Conservation (phyloP, 2,888 invertebrate genomes). For the Odontomyia ornata region DNA sequence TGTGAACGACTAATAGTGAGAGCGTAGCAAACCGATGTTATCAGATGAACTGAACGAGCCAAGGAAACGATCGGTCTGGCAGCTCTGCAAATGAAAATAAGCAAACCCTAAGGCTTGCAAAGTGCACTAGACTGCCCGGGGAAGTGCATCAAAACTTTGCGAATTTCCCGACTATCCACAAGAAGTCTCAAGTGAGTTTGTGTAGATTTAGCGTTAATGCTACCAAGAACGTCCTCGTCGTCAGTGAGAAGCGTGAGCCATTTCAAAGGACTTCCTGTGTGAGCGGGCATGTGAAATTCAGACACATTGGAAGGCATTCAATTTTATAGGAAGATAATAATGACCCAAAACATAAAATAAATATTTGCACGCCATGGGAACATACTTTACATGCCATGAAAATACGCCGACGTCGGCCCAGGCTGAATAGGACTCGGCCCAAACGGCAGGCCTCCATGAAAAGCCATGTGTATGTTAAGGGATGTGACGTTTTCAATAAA, state of each 20-base stretch:
- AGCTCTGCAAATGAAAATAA: background rate
- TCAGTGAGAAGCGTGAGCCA: background rate
- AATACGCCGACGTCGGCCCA: background rate
- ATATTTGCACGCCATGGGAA: conserved; percentile 12
- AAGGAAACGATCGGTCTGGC: background rate
- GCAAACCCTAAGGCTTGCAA: background rate
- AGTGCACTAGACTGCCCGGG: background rate
- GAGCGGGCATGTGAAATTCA: conserved; percentile 9
- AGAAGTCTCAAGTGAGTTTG: no score
- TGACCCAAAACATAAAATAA: conserved; percentile 15
- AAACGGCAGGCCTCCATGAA: background rate
- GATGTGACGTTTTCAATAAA: conserved; percentile 10
- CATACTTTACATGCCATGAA: conserved; percentile 3
- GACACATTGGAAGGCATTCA: conserved; percentile 16
- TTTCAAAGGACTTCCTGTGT: conserved; percentile 20
- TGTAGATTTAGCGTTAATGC: background rate
- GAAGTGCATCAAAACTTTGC: background rate
- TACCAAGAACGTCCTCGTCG: background rate
- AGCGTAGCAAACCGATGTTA: background rate
- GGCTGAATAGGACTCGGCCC: background rate
- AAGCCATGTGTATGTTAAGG: background rate
- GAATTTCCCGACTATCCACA: background rate
- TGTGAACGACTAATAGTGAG: background rate
- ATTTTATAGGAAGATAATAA: conserved; percentile 18
- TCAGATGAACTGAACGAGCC: background rate